A percentile compares a stretch with the other conserved stretches of the same genome.
Conservation (phyloP, 2,113 vertebrate genomes). For the Aphyosemion australe region DNA sequence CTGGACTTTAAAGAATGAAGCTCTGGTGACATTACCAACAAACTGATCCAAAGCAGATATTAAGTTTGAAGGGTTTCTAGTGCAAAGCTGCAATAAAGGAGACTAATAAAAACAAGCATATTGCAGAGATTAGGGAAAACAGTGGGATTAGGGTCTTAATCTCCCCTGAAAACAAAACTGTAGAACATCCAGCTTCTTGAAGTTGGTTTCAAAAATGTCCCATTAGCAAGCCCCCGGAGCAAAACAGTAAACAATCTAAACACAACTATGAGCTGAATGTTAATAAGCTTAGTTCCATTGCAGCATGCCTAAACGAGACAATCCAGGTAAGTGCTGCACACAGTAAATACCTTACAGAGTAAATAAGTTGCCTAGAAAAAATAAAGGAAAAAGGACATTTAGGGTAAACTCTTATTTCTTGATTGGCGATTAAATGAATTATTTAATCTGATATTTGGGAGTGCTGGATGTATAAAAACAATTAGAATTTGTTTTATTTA, state of each 20-base stretch:
- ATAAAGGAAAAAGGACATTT: no score
- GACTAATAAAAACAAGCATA: not conserved
- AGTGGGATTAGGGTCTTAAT: not conserved
- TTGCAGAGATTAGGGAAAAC: not conserved
- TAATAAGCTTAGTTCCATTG: not conserved
- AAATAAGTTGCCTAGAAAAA: no score
- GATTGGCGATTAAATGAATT: no score
- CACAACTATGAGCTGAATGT: not conserved
- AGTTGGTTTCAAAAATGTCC: not conserved
- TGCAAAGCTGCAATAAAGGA: not conserved
- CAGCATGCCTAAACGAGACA: not conserved
- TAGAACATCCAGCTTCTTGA: not conserved
- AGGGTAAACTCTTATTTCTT: no score
- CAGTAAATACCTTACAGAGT: not conserved
- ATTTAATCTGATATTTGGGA: no score
- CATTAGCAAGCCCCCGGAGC: not conserved
- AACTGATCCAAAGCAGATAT: no score
- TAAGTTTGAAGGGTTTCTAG: no score
- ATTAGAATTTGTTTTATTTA: no score
- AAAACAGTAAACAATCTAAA: not conserved
- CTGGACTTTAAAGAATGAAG: no score
- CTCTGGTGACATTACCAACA: no score
- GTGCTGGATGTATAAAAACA: no score
- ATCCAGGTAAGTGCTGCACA: not conserved
- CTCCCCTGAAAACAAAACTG: not conserved